phyloP scores from a whole-genome alignment of 2,888 invertebrate genomes.

The Troilus luridus region DNA sequence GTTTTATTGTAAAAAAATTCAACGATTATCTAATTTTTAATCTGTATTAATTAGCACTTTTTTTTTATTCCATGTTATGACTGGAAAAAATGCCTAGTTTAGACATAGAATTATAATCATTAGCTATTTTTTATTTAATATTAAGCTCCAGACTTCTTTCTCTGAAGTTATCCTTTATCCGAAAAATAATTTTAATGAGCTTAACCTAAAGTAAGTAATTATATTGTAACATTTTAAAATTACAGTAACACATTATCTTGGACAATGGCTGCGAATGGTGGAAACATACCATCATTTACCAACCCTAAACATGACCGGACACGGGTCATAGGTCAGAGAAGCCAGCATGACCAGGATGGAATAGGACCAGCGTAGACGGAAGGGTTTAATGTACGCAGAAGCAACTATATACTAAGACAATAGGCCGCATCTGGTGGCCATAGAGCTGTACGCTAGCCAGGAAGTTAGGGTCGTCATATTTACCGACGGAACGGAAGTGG shows the following conservation, averaged over 20 bases:
- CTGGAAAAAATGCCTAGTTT: too few relatives aligned
- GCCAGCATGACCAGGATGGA: neutral
- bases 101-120: too few relatives aligned
- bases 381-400: constrained; percentile 20
- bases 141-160: too few relatives aligned
- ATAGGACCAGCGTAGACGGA: neutral
- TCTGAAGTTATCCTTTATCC: too few relatives aligned
- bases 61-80: too few relatives aligned
- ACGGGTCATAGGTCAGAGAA: constrained; percentile 10
- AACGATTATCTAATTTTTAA: too few relatives aligned
- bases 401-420: constrained; percentile 45
- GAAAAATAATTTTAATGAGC: too few relatives aligned
- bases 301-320: neutral
- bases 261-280: neutral
- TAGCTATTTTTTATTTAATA: too few relatives aligned
- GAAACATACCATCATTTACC: neutral
- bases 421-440: constrained; percentile 49
- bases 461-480: constrained; percentile 38
- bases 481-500: constrained; percentile 42
- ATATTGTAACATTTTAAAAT: too few relatives aligned
- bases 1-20: too few relatives aligned
- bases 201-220: too few relatives aligned
- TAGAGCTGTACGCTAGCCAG: constrained; percentile 22
- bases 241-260: neutral
- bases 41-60: too few relatives aligned